Base-by-base conservation (phyloP, 2,113 vertebrate genomes). In the Oryzias javanicus region DNA sequence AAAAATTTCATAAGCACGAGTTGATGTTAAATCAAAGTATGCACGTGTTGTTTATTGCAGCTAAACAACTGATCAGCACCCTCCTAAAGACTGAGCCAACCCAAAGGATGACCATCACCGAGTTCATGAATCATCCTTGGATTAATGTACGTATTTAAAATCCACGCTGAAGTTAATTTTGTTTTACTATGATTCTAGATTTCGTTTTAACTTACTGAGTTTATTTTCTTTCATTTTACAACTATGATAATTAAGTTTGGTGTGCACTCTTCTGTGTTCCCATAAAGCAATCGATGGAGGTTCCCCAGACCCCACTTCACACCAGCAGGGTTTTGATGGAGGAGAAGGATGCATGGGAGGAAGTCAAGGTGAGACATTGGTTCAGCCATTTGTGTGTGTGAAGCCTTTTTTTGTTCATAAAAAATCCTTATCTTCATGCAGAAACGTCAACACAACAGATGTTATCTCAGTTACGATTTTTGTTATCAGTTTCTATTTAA, bases 81-180 rank as follows among this genome's bases (percentile, higher is more conserved):
- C 90, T 99, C 68, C 91, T 99, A 60, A 99, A 98, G 80, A 99
- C 97, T 0, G 97, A 99, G 70, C 97, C 97, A 0, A 96, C 95
- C 4, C 94, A 98, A 83, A 93, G 97, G 62, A 97, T 99, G 95
- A 96, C 96, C 6, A 99, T 99, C 83, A 95, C 94, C 0, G 97
- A 98, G 84, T 98, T 99, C 64, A 99, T 99, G 95, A 97, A 98
- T 87, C 94, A 99, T 68, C 94, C 95, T 19, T 99, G 97, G 97
- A 98, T 99, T 87, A 98, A 97, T 89, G 97, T 98, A 76, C 90
- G 91, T 3, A 18, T 6, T 18, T 5, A 27, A 15, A 47, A 18
- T 3, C 10, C 12, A 22, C 6, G 1, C 19, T 22, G 41, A 2
- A 22, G 22, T 22, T 22, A 3, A 22, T 22, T 22, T 22, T 22